These are phyloP conservation scores for Megathymus violae DNA, from an alignment of 1,140 invertebrate species.

Conservation along the genomic window DNA sequence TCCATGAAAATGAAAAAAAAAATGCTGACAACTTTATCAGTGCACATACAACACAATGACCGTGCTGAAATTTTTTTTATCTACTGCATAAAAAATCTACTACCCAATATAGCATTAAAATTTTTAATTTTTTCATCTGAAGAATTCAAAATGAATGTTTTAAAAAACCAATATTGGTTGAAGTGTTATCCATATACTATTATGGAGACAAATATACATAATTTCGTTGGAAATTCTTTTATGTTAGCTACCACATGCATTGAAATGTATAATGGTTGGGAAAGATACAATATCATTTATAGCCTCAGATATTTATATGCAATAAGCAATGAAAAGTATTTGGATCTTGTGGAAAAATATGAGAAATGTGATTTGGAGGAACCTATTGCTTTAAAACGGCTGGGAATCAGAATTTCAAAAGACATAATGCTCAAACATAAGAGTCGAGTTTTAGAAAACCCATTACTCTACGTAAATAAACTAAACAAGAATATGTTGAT, in stretches of 20 bases:
- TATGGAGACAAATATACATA: constrained; percentile 5
- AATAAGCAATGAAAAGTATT: constrained; percentile 40
- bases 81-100: constrained; percentile 39
- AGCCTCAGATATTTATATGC: constrained; percentile 39
- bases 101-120: constrained; percentile 38
- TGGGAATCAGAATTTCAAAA: constrained; percentile 55
- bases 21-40: constrained; percentile 40
- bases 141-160: constrained; percentile 36
- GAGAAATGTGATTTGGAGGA: background rate
- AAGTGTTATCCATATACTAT: constrained; percentile 3
- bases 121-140: constrained; percentile 40
- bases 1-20: constrained; percentile 49
- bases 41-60: constrained; percentile 36
- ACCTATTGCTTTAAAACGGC: background rate
- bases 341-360: constrained; percentile 42
- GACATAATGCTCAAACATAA: constrained; percentile 61
- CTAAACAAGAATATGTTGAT: constrained; percentile 45
- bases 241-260: constrained; percentile 34
- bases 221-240: constrained; percentile 44
- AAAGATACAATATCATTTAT: constrained; percentile 8
- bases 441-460: constrained; percentile 46
- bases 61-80: constrained; percentile 41
- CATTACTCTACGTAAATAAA: constrained; percentile 47
- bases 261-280: constrained; percentile 15
- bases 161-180: constrained; percentile 22